Evolutionary conservation across 2,888 invertebrate genomes (phyloP).

Genomic region (Eupithecia pulchellata): DNA sequence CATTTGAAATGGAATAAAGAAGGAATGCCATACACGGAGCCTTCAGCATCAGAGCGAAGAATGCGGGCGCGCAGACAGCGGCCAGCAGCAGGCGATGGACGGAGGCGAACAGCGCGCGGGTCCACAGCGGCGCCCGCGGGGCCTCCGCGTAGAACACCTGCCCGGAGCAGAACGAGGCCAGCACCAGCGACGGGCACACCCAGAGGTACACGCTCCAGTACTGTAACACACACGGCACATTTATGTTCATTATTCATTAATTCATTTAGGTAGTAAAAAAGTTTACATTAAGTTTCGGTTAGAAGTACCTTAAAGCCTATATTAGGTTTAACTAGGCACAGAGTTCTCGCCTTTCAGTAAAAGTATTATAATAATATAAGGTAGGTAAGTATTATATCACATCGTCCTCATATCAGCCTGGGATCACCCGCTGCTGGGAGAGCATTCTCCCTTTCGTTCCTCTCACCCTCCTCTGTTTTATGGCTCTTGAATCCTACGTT

Average conservation of each 20-base stretch:
- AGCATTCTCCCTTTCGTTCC: no score
- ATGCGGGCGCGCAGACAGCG: background rate
- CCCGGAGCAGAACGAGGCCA: slow-evolving; percentile 13
- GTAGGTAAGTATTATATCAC: no score
- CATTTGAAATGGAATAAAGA: background rate
- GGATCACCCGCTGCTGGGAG: no score
- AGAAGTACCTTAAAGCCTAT: no score
- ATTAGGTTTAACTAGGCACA: no score
- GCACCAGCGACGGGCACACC: background rate
- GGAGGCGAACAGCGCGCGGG: slow-evolving; percentile 13
- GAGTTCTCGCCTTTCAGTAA: no score
- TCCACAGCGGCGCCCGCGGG: slow-evolving; percentile 2
- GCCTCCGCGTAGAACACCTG: slow-evolving; percentile 20
- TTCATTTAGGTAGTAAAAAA: no score
- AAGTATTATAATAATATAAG: no score
- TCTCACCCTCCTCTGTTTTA: no score
- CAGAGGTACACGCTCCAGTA: slow-evolving; percentile 19
- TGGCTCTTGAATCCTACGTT: no score
- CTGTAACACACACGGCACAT: slow-evolving; percentile 5
- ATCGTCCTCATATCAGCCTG: background rate
- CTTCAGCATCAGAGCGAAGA: slow-evolving; percentile 12
- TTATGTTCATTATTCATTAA: no score
- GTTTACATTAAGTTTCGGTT: no score
- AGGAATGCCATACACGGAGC: slow-evolving; percentile 17
- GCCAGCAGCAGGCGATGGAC: slow-evolving; percentile 15